Base-by-base conservation (phyloP, 2,113 vertebrate species). In the Pagrus major region DNA sequence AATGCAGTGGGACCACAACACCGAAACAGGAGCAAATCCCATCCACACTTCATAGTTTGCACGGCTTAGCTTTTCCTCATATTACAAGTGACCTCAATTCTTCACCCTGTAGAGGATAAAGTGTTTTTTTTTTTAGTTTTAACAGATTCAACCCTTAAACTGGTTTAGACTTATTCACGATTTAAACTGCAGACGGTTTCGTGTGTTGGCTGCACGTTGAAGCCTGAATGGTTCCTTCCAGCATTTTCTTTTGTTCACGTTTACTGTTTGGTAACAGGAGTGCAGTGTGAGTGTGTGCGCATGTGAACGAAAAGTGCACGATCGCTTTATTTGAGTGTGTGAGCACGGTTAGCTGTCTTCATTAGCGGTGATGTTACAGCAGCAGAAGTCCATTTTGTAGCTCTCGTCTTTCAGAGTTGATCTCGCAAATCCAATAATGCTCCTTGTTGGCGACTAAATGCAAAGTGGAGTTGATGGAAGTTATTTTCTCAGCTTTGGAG, bases 61-160 rank as follows among this genome's bases (percentile, higher is more conserved):
- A 55, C 41, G 71, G 63, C 18, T 73, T 58, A 56, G 3, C 5
- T 60, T 58, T 2, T 47, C 61, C 60, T 71, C 47, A 20, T 68
- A 27, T 35, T 46, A 63, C 35, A 6, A 14, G 2, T 64, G 58
- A 68, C 71, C 77, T 73, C 5, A 64, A 18, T 81, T 81, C 39
- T 81, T 56, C 6, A 5, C 6, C 1, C 8, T n/a, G 4, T 42
- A 31, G 25, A 41, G 54, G 55, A 68, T 73, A 51, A 58, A 60
- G 25, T 18, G 4, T n/a, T 12, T n/a, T 44, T 29, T 71, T n/a
- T 58, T 44, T 29, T 1, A 23, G 31, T 16, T 67, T 70, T 12
- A 44, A 47, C 56, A 25, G 51, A 35, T 52, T 41, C 7, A 61
- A 70, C n/a, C 41, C 12, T 71, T 61, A 85, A 86, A 47, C 59